Evolutionary conservation across 1,140 invertebrate species (phyloP).

Genomic region (Drosophila rhopaloa): DNA sequence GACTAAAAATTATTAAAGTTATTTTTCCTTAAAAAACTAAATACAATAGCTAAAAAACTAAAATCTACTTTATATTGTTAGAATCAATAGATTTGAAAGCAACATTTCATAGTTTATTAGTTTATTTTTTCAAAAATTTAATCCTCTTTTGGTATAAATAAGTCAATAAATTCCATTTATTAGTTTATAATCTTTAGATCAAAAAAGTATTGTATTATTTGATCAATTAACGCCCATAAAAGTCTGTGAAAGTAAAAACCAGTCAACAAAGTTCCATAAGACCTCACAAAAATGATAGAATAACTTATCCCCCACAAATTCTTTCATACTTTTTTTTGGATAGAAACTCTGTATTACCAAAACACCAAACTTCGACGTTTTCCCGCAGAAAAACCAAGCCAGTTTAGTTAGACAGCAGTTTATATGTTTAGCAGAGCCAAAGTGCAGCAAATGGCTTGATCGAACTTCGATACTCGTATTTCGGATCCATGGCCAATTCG

Average conservation of each 20-base stretch:
- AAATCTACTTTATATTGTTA: no score
- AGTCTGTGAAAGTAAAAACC: neutral
- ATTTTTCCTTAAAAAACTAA: no score
- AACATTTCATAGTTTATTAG: no score
- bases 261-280: neutral
- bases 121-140: no score
- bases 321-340: neutral
- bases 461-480: slow-evolving; percentile 38
- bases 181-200: no score
- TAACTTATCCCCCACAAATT: neutral
- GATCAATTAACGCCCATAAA: neutral
- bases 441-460: slow-evolving; percentile 66
- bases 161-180: no score
- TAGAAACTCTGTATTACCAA: neutral
- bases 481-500: slow-evolving; percentile 51
- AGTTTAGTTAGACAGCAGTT: slow-evolving; percentile 55
- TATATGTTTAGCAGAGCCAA: slow-evolving; percentile 69
- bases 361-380: slow-evolving; percentile 6
- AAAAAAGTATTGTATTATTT: neutral
- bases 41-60: no score
- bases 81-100: no score
- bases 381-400: slow-evolving; percentile 15
- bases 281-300: neutral
- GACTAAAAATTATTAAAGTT: no score
- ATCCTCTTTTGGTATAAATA: no score